Conservation (phyloP, 2,888 invertebrate genomes). For the Microdon myrmicae region DNA sequence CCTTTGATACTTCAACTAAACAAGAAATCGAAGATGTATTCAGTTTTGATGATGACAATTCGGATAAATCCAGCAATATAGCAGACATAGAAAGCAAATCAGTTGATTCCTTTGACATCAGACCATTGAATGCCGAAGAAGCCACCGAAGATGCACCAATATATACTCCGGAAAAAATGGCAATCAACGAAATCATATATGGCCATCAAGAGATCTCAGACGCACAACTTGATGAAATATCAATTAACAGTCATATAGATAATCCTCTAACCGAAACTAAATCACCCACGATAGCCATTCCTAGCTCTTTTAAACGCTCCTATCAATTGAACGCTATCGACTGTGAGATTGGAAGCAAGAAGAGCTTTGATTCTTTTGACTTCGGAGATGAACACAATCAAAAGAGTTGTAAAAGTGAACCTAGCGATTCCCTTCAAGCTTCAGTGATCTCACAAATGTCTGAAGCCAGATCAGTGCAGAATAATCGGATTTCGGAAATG, state of each 20-base stretch:
- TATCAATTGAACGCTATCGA: conserved; percentile 71
- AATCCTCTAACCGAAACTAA: conserved; percentile 61
- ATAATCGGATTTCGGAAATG: conserved; percentile 82
- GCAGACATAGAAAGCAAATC: conserved; percentile 63
- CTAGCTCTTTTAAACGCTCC: conserved; percentile 67
- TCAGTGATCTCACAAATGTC: conserved; percentile 64
- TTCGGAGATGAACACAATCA: conserved; percentile 23
- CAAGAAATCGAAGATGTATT: conserved; percentile 73
- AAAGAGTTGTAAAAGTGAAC: conserved; percentile 45
- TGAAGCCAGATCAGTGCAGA: conserved; percentile 62
- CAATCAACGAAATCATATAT: conserved; percentile 67
- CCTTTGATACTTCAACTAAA: conserved; percentile 56
- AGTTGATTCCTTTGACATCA: conserved; percentile 67
- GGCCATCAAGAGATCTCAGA: conserved; percentile 62
- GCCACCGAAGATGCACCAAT: conserved; percentile 67
- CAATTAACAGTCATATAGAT: conserved; percentile 59
- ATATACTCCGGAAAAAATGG: conserved; percentile 68
- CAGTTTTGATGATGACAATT: conserved; percentile 72
- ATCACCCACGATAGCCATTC: conserved; percentile 81
- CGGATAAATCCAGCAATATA: conserved; percentile 57
- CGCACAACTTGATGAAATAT: conserved; percentile 60
- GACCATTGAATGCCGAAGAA: conserved; percentile 69
- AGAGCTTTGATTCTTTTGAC: conserved; percentile 68
- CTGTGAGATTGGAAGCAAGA: conserved; percentile 74
- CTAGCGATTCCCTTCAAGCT: conserved; percentile 61